phyloP scores from a whole-genome alignment of 2,888 invertebrate genomes.

The Hirudinaria manillensis region DNA sequence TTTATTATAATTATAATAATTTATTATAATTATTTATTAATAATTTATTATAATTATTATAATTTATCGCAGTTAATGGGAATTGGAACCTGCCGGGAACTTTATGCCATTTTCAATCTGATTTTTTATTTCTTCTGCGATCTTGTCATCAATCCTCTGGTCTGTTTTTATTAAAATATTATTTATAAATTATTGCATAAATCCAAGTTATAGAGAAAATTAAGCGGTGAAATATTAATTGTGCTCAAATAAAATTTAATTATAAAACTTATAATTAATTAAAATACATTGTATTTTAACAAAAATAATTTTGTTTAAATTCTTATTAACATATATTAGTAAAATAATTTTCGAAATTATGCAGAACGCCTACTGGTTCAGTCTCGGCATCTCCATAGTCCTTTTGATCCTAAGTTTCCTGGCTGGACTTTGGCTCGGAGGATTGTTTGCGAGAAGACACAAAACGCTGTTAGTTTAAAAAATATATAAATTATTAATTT shows the following conservation, averaged over 20 bases:
- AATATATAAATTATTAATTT: neutral
- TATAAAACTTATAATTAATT: too few relatives aligned
- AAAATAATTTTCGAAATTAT: too few relatives aligned
- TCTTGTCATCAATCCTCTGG: conserved; percentile 5
- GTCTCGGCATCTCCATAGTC: neutral
- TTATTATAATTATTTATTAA: too few relatives aligned
- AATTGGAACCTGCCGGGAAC: neutral
- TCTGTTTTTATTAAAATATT: neutral
- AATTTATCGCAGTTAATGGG: neutral
- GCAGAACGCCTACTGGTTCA: conserved; percentile 12
- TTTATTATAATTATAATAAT: too few relatives aligned
- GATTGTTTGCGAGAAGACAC: neutral
- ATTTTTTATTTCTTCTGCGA: neutral
- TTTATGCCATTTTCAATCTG: neutral
- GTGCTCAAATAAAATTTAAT: too few relatives aligned
- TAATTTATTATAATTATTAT: too few relatives aligned
- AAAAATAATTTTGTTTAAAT: too few relatives aligned
- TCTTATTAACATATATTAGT: too few relatives aligned
- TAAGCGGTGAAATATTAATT: too few relatives aligned
- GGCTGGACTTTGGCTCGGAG: conserved; percentile 8
- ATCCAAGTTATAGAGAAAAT: too few relatives aligned
- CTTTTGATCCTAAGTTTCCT: conserved; percentile 3
- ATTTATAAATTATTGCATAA: too few relatives aligned
- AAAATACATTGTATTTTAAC: too few relatives aligned
- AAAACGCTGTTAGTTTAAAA: neutral